Percentiles rank a stretch among this genome's conserved stretches.
These are phyloP conservation scores for Congeria kusceri DNA, from an alignment of 2,888 invertebrate genomes.

Conservation along the genomic window DNA sequence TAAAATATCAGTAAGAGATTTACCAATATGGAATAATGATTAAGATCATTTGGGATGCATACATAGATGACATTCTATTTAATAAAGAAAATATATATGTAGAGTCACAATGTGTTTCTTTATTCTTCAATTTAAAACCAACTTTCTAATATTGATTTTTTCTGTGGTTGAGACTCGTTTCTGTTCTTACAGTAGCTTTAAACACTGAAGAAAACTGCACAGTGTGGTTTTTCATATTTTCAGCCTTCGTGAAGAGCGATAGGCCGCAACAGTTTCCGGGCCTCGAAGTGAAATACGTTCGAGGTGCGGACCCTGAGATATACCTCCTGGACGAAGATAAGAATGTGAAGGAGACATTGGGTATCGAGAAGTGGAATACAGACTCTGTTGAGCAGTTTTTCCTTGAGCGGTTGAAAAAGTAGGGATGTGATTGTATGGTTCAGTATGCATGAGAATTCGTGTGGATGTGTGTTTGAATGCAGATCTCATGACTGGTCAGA, in stretches of 20 bases:
- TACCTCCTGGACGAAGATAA: slow-evolving; percentile 93
- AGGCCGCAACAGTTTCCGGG: slow-evolving; percentile 95
- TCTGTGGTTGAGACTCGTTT: too few relatives aligned
- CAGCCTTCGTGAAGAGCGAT: slow-evolving; percentile 98
- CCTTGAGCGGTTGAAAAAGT: slow-evolving; percentile 90
- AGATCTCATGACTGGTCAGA: neutral
- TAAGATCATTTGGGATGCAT: too few relatives aligned
- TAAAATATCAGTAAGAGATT: too few relatives aligned
- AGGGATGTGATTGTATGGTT: slow-evolving; percentile 30
- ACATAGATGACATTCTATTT: too few relatives aligned
- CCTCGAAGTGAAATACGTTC: slow-evolving; percentile 95
- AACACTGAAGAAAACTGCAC: too few relatives aligned
- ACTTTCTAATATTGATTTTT: too few relatives aligned
- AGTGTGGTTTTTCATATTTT: slow-evolving; percentile 69
- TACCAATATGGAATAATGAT: too few relatives aligned
- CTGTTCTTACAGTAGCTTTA: neutral
- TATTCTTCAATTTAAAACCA: too few relatives aligned
- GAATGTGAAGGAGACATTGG: slow-evolving; percentile 93
- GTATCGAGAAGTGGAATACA: slow-evolving; percentile 99
- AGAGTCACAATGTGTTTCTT: too few relatives aligned
- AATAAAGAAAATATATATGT: too few relatives aligned
- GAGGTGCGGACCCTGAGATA: slow-evolving; percentile 97
- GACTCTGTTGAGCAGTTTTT: slow-evolving; percentile 99
- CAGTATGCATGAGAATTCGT: neutral
- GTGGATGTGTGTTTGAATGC: neutral